Evolutionary conservation across 2,113 vertebrate species (phyloP).

Genomic region (Electrona antarctica): DNA sequence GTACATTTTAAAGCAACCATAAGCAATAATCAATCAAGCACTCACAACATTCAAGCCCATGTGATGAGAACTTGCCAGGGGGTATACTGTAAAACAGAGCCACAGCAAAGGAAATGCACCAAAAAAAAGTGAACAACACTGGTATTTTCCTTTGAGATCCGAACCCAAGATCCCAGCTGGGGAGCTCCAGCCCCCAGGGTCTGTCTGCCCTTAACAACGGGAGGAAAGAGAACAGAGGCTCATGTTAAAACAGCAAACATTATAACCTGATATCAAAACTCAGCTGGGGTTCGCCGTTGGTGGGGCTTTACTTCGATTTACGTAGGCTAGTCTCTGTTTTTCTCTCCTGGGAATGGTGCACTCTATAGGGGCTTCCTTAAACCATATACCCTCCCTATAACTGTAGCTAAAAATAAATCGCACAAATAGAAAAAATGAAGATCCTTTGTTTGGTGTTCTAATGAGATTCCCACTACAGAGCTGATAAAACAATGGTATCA

Average conservation of each 20-base stretch:
- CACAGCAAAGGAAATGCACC: constrained; percentile 52
- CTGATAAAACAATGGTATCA: constrained; percentile 1
- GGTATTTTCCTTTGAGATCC: constrained; percentile 61
- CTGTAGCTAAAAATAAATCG: constrained; percentile 69
- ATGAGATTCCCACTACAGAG: constrained; percentile 12
- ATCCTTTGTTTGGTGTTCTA: constrained; percentile 11
- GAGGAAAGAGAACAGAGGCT: constrained; percentile 55
- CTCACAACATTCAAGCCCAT: constrained; percentile 45
- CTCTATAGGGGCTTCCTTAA: constrained; percentile 64
- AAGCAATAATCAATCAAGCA: no score
- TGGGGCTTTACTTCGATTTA: constrained; percentile 51
- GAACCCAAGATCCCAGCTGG: constrained; percentile 65
- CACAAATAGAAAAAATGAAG: neutral
- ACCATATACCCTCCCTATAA: constrained; percentile 21
- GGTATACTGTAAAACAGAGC: constrained; percentile 48
- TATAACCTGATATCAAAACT: constrained; percentile 73
- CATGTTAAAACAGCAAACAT: constrained; percentile 77
- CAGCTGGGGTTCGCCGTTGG: constrained; percentile 51
- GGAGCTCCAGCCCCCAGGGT: constrained; percentile 61
- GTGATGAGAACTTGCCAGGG: constrained; percentile 41
- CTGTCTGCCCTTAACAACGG: constrained; percentile 64
- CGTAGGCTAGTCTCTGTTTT: constrained; percentile 33
- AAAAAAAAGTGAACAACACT: constrained; percentile 54
- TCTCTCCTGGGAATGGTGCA: constrained; percentile 55
- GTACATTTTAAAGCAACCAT: no score